A percentile compares a stretch with the other conserved stretches of the same genome.
These are phyloP conservation scores for Sogatella furcifera DNA, from an alignment of 1,140 invertebrate species.

Conservation along the genomic window DNA sequence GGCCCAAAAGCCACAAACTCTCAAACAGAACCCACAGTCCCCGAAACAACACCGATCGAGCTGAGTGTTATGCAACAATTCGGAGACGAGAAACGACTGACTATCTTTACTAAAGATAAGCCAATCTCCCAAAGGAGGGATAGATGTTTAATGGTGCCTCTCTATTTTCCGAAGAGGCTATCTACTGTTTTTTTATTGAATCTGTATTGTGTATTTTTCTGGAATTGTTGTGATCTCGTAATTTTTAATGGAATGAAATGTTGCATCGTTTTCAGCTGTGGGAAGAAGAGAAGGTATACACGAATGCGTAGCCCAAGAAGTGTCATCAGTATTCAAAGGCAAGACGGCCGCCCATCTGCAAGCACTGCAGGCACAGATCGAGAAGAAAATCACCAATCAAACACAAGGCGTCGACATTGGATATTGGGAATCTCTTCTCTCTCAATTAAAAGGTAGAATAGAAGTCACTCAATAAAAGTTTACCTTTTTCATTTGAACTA, in stretches of 20 bases:
- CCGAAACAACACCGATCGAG: too few relatives aligned
- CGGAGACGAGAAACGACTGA: too few relatives aligned
- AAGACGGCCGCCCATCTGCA: slow-evolving; percentile 82
- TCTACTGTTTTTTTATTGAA: not conserved
- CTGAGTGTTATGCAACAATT: too few relatives aligned
- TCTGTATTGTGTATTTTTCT: not conserved
- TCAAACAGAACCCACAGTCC: too few relatives aligned
- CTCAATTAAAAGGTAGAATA: slow-evolving; percentile 70
- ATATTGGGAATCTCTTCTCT: slow-evolving; percentile 93
- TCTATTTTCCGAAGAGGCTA: too few relatives aligned
- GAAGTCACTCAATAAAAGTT: too few relatives aligned
- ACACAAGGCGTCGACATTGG: slow-evolving; percentile 89
- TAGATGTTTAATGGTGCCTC: too few relatives aligned
- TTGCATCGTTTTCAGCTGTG: slow-evolving; percentile 33
- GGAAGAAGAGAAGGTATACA: slow-evolving; percentile 87
- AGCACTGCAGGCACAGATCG: slow-evolving; percentile 75
- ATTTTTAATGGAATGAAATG: slow-evolving; percentile 5
- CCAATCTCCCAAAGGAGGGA: too few relatives aligned
- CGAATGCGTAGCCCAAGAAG: slow-evolving; percentile 81
- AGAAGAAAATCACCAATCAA: slow-evolving; percentile 72
- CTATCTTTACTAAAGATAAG: too few relatives aligned
- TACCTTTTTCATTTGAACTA: too few relatives aligned
- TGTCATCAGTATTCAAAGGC: slow-evolving; percentile 82
- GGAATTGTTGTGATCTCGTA: not conserved
- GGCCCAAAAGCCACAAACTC: too few relatives aligned